Percentiles rank a stretch among this genome's conserved stretches.
phyloP scores from a whole-genome alignment of 2,113 vertebrate genomes.

The Neogale vison region DNA sequence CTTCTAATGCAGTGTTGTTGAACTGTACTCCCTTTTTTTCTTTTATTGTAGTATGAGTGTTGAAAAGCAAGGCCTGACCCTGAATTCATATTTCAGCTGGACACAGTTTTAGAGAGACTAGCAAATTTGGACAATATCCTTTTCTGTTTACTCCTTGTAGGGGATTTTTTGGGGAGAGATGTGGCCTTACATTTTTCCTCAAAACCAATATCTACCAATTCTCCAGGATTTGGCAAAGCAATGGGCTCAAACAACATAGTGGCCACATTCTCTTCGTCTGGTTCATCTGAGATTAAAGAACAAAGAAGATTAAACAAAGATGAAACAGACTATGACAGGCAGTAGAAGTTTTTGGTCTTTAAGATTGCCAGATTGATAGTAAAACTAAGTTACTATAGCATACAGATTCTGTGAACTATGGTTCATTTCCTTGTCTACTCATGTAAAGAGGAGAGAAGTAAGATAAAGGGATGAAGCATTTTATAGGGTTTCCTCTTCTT shows the following conservation, averaged over 20 bases:
- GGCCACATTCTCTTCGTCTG: not conserved
- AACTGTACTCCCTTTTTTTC: not conserved
- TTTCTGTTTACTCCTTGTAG: conserved; percentile 25
- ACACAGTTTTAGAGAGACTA: not conserved
- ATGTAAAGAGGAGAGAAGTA: not conserved
- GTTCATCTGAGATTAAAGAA: conserved; percentile 14
- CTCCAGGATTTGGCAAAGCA: conserved; percentile 2
- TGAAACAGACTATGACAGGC: not conserved
- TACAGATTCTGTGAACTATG: not conserved
- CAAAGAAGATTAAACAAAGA: not conserved
- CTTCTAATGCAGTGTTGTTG: not conserved
- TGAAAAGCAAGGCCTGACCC: not conserved
- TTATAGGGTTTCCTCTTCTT: not conserved
- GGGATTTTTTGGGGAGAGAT: not conserved
- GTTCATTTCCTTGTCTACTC: not conserved
- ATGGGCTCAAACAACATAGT: not conserved
- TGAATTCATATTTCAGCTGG: not conserved
- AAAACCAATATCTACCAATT: not conserved
- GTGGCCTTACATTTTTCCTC: not conserved
- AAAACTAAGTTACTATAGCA: not conserved
- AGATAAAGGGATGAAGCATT: not conserved
- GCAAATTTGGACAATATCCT: not conserved
- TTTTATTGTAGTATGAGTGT: not conserved
- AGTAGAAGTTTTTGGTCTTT: not conserved
- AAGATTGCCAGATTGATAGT: not conserved